These are phyloP conservation scores for Lithodes maja DNA, from an alignment of 2,888 invertebrate genomes.

Conservation along the genomic window DNA sequence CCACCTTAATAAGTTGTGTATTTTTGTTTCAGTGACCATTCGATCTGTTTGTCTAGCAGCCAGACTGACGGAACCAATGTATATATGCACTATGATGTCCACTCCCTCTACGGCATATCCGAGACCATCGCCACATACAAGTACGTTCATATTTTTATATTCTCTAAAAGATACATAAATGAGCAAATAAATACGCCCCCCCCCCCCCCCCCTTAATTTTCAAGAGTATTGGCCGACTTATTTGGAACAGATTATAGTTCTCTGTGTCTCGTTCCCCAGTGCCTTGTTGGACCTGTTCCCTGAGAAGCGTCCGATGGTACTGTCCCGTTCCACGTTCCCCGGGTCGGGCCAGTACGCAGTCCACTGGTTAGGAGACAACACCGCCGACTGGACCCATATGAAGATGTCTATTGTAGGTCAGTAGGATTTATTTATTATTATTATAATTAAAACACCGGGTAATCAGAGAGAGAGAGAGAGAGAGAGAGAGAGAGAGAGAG, in stretches of 20 bases:
- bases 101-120: conserved; percentile 73
- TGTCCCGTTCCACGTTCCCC: conserved; percentile 71
- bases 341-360: conserved; percentile 79
- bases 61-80: conserved; percentile 56
- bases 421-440: neutral
- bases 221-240: too few relatives aligned
- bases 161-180: neutral
- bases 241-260: neutral
- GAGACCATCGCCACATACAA: conserved; percentile 71
- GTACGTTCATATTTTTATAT: conserved; percentile 29
- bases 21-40: conserved; percentile 59
- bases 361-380: conserved; percentile 87
- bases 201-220: neutral
- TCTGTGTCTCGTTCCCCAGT: conserved; percentile 38
- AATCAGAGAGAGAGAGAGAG: neutral
- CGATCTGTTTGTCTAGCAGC: conserved; percentile 66
- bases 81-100: conserved; percentile 73
- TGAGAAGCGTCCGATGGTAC: conserved; percentile 62
- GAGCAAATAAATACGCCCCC: neutral
- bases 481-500: neutral
- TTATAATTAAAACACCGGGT: neutral
- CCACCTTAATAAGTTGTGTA: neutral
- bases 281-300: conserved; percentile 48
- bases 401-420: conserved; percentile 73
- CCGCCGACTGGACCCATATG: conserved; percentile 72